Evolutionary conservation across 1,140 invertebrate species (phyloP), one percentile per base, ranked within the genome.

Genomic region (Cyclina sinensis): DNA sequence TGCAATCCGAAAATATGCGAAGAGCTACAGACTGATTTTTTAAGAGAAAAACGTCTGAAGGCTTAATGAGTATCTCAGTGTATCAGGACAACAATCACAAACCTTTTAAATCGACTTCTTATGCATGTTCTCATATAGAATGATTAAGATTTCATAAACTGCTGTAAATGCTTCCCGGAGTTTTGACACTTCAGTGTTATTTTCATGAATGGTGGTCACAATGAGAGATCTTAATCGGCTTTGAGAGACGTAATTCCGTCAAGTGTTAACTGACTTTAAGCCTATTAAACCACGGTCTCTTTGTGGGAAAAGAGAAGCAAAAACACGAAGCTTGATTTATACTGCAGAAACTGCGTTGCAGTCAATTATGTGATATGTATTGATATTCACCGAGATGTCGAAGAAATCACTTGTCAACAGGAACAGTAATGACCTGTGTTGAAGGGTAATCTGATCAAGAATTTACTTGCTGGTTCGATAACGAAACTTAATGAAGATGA

Each of bases 201-300:
- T 12, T 78, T 78, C 65, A 70, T 78, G 43, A 78, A 78, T 54
- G 48, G 37, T 27, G 21, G 27, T 24, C 32, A 54, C 48, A 78
- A n/a, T 14, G 9, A 16, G 14, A 74, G 24, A 43, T 1, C 46
- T 54, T 51, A 78, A 51, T 24, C 16, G 24, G 46, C 46, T 78
- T 78, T 35, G 16, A 54, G 27, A 54, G 48, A 78, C 48, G 27
- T 54, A 78, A 78, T 78, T 9, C 74, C 16, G 46, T 78, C 43
- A 78, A 32, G 74, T 35, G 14, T 54, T 46, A 78, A 78, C 43
- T 78, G 74, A 39, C 74, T 27, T 54, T 78, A 78, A 78, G 74
- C 74, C 74, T 78, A 78, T 54, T 78, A 78, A 51, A 78, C 48
- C 74, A 14, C 30, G 74, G 74, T 30, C 74, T 35, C 27, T 14